Evolutionary conservation across 2,113 vertebrate species (phyloP).

Genomic region (Alouatta palliata): DNA sequence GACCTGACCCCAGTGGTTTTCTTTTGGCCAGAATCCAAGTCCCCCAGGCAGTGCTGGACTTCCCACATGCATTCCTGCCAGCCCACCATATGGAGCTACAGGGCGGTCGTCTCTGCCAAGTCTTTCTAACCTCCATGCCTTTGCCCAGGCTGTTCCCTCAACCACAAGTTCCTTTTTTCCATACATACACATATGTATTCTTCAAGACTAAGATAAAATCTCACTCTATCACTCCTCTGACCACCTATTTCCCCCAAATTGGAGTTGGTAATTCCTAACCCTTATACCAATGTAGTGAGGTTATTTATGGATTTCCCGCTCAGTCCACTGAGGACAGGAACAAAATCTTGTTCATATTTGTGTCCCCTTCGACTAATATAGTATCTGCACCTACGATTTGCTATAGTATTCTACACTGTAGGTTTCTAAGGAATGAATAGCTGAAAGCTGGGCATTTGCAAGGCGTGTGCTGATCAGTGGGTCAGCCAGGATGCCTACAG

Average conservation of each 20-base stretch:
- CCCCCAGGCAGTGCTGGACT: not conserved
- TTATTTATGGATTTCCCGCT: not conserved
- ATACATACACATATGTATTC: not conserved
- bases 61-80: constrained; percentile 31
- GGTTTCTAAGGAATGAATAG: not conserved
- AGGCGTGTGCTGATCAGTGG: not conserved
- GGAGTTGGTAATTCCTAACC: not conserved
- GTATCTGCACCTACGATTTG: not conserved
- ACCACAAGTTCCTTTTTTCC: not conserved
- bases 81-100: not conserved
- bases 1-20: constrained; percentile 37
- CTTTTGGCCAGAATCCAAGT: constrained; percentile 15
- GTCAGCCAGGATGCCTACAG: not conserved
- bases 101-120: not conserved
- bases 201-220: not conserved
- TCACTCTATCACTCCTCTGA: not conserved
- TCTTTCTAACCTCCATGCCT: not conserved
- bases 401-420: not conserved
- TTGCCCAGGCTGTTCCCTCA: not conserved
- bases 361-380: not conserved
- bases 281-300: not conserved
- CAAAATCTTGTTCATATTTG: not conserved
- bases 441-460: not conserved
- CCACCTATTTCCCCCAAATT: not conserved
- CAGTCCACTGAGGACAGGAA: not conserved